phyloP scores from a whole-genome alignment of 2,113 vertebrate species.

The Tachuris rubrigastra region DNA sequence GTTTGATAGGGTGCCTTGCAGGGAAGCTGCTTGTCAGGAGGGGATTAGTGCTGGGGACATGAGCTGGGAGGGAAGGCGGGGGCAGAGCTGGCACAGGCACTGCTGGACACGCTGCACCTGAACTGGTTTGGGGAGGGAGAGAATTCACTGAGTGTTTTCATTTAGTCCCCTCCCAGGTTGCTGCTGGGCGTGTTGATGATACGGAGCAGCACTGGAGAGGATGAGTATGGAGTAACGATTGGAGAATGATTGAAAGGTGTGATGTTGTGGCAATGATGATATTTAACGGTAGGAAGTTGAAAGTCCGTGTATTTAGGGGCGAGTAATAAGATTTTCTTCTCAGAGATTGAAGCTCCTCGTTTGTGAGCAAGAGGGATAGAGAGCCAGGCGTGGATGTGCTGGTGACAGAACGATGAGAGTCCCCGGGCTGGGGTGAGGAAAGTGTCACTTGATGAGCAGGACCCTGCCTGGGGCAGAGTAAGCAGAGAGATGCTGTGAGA shows the following conservation, averaged over 20 bases:
- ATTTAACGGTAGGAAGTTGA: background rate
- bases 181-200: background rate
- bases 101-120: rapidly evolving
- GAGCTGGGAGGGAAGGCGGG: background rate
- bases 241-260: background rate
- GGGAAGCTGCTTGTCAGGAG: background rate
- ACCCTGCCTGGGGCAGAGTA: background rate
- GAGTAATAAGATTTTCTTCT: background rate
- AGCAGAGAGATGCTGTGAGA: background rate
- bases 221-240: background rate
- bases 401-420: rapidly evolving
- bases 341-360: background rate
- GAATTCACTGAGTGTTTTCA: background rate
- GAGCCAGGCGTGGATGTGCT: background rate
- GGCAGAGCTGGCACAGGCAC: background rate
- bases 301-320: background rate
- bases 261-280: background rate
- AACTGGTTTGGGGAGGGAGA: background rate
- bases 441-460: background rate
- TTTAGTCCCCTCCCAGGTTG: background rate
- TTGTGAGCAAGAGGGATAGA: background rate
- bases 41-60: background rate
- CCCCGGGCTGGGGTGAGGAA: background rate
- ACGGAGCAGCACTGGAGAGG: background rate
- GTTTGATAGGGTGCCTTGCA: background rate